Evolutionary conservation across 2,113 vertebrate genomes (phyloP).

Genomic region (Benitochromis conjunctus): DNA sequence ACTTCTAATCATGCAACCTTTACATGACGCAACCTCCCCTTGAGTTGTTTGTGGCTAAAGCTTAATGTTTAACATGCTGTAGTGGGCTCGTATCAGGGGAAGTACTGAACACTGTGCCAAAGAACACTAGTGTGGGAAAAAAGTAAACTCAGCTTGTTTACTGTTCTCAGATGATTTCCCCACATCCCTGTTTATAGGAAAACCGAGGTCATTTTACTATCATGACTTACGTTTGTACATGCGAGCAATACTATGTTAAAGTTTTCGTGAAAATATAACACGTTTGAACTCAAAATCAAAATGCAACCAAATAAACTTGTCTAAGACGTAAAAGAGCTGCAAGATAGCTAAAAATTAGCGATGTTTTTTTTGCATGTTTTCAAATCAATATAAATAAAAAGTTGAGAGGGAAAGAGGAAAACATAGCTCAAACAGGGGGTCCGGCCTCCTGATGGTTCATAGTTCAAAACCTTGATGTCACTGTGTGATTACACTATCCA

Average conservation of each 20-base stretch:
- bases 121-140: constrained; percentile 1
- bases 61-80: constrained; percentile 47
- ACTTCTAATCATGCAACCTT: neutral
- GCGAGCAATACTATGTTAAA: neutral
- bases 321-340: neutral
- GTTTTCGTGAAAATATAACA: neutral
- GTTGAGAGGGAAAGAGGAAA: neutral
- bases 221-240: neutral
- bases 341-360: neutral
- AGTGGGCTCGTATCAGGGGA: constrained; percentile 5
- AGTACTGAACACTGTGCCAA: neutral
- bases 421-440: neutral
- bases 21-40: neutral
- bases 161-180: constrained; percentile 1
- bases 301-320: neutral
- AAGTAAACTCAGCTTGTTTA: constrained; percentile 31
- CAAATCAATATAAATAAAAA: neutral
- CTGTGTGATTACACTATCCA: neutral
- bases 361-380: neutral
- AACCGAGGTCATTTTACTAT: neutral
- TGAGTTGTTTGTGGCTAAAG: neutral
- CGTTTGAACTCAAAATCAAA: neutral
- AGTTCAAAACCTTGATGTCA: constrained; percentile 7
- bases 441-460: neutral
- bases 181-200: neutral